These are phyloP conservation scores for Cantharis lateralis DNA, from an alignment of 2,888 invertebrate species.

Conservation along the genomic window DNA sequence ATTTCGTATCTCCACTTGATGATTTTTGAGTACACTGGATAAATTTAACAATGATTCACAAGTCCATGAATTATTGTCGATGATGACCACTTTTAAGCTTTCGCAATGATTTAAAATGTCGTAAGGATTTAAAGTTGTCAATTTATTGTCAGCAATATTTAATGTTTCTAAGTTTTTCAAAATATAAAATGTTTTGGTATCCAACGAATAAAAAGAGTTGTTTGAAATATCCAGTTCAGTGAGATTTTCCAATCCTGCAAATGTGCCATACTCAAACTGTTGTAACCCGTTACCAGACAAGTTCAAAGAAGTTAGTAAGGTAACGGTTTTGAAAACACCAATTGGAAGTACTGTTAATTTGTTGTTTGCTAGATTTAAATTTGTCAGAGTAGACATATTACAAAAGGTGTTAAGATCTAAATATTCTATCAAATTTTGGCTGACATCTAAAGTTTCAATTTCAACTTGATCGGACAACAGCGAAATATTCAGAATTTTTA, in stretches of 20 bases:
- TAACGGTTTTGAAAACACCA: not conserved
- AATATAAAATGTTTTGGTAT: not conserved
- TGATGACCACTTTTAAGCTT: not conserved
- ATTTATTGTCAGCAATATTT: not conserved
- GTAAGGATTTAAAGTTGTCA: not conserved
- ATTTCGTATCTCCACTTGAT: not conserved
- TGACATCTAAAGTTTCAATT: not conserved
- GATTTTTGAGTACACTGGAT: not conserved
- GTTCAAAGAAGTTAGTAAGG: not conserved
- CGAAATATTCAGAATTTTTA: not conserved
- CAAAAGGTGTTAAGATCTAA: not conserved
- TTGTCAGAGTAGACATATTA: not conserved
- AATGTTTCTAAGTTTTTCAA: not conserved
- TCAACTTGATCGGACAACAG: not conserved
- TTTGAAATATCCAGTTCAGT: constrained; percentile 1
- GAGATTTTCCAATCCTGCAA: not conserved
- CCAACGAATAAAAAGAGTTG: not conserved
- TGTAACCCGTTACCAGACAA: not conserved
- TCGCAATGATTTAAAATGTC: not conserved
- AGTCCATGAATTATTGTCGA: not conserved
- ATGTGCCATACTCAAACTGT: constrained; percentile 1
- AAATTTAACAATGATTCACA: not conserved
- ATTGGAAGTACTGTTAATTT: not conserved
- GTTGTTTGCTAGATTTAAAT: constrained; percentile 3
- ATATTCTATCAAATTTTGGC: not conserved